Percentiles rank a stretch among this genome's conserved stretches.
These are phyloP conservation scores for Conopomorpha cramerella DNA, from an alignment of 1,140 invertebrate genomes.

Conservation along the genomic window DNA sequence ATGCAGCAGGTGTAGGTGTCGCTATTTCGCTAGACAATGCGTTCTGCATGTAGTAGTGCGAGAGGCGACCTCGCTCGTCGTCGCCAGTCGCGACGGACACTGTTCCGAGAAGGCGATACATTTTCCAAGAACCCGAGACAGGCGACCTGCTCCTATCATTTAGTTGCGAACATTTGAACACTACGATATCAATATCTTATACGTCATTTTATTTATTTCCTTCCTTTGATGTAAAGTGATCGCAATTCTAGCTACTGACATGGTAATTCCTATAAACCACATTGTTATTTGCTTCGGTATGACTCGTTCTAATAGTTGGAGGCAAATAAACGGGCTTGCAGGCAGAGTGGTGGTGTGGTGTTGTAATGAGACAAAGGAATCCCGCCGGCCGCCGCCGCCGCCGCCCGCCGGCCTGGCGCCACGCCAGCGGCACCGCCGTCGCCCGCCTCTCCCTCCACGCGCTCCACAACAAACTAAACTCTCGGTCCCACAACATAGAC, in stretches of 20 bases:
- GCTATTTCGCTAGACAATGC: constrained; percentile 22
- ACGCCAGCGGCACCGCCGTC: constrained; percentile 52
- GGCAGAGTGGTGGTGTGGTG: constrained; percentile 14
- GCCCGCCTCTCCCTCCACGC: constrained; percentile 43
- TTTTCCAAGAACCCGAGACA: constrained; percentile 57
- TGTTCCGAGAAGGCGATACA: constrained; percentile 57
- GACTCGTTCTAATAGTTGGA: no score
- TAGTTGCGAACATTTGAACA: no score
- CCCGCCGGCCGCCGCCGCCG: constrained; percentile 42
- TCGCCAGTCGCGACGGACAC: constrained; percentile 46
- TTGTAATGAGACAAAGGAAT: constrained; percentile 55
- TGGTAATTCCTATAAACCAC: no score
- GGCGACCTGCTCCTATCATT: constrained; percentile 39
- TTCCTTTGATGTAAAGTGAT: no score
- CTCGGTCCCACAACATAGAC: no score
- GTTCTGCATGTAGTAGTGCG: constrained; percentile 31
- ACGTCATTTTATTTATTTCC: no score
- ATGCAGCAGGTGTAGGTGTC: constrained; percentile 29
- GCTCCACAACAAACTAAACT: constrained; percentile 30
- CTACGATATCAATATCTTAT: no score
- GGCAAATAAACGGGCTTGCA: no score
- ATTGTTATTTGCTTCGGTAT: no score
- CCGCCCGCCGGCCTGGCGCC: constrained; percentile 57
- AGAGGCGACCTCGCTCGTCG: constrained; percentile 46
- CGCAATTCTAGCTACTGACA: no score